Conservation (phyloP, 2,797 vertebrate species). For the Pteropus rufus region DNA sequence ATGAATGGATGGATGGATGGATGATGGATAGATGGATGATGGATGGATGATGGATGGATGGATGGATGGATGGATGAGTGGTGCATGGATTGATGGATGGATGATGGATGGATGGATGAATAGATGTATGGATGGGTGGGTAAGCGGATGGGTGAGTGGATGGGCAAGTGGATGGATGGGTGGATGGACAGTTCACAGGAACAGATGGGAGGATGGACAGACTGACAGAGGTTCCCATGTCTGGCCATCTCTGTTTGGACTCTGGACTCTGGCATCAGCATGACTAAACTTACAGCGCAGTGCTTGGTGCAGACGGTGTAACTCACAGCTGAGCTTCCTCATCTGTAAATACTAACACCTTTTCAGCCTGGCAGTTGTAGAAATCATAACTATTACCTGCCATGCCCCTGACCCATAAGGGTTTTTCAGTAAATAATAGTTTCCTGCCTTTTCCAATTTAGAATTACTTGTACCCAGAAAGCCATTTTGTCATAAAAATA, state of each 20-base stretch:
- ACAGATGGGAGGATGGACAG: no score
- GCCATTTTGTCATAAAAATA: not conserved
- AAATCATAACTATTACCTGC: not conserved
- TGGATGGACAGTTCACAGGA: no score
- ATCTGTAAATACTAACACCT: not conserved
- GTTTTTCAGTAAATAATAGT: not conserved
- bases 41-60: no score
- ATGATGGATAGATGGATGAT: no score
- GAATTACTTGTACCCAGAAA: not conserved
- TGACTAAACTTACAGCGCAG: not conserved
- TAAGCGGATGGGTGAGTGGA: not conserved
- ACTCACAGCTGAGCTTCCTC: not conserved
- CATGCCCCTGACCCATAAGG: not conserved
- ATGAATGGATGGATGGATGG: no score
- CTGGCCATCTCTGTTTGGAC: not conserved
- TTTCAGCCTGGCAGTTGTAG: not conserved
- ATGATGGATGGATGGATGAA: no score
- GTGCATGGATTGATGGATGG: not conserved
- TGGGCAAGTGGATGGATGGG: no score
- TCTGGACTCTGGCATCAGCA: not conserved
- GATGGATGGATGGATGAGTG: not conserved
- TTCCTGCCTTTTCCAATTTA: not conserved
- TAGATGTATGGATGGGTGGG: no score
- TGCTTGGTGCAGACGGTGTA: not conserved
- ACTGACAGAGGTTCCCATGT: not conserved